Evolutionary conservation across 1,140 invertebrate species (phyloP).

Genomic region (Drosophila teissieri): DNA sequence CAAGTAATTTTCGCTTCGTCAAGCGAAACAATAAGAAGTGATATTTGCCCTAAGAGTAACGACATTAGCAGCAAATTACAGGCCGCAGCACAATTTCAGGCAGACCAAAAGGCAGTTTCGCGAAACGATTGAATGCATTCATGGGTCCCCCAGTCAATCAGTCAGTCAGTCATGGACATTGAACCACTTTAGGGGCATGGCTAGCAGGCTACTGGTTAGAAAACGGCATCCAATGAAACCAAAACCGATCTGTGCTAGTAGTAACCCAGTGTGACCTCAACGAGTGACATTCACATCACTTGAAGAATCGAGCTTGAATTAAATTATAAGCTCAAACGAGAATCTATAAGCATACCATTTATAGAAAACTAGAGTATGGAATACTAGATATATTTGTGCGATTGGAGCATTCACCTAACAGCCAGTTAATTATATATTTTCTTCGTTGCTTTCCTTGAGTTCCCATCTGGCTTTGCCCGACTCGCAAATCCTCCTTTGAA

Average conservation of each 20-base stretch:
- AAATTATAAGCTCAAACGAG: slow-evolving; percentile 50
- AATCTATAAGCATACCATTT: slow-evolving; percentile 38
- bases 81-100: slow-evolving; percentile 40
- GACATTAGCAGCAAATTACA: slow-evolving; percentile 53
- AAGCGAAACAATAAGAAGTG: slow-evolving; percentile 65
- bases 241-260: slow-evolving; percentile 25
- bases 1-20: slow-evolving; percentile 55
- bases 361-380: slow-evolving; percentile 49
- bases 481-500: neutral
- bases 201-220: slow-evolving; percentile 28
- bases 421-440: neutral
- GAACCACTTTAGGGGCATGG: slow-evolving; percentile 70
- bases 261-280: slow-evolving; percentile 52
- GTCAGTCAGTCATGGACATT: slow-evolving; percentile 72
- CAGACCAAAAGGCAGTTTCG: slow-evolving; percentile 28
- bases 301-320: slow-evolving; percentile 48
- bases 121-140: slow-evolving; percentile 69
- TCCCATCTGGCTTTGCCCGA: neutral
- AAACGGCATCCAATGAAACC: slow-evolving; percentile 9
- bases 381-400: slow-evolving; percentile 9
- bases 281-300: slow-evolving; percentile 53
- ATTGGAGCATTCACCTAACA: neutral
- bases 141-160: slow-evolving; percentile 34
- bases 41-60: slow-evolving; percentile 31
- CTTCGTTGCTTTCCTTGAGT: slow-evolving; percentile 22